These are phyloP conservation scores for Caradrina kadenii DNA, from an alignment of 2,888 invertebrate species.

Conservation along the genomic window DNA sequence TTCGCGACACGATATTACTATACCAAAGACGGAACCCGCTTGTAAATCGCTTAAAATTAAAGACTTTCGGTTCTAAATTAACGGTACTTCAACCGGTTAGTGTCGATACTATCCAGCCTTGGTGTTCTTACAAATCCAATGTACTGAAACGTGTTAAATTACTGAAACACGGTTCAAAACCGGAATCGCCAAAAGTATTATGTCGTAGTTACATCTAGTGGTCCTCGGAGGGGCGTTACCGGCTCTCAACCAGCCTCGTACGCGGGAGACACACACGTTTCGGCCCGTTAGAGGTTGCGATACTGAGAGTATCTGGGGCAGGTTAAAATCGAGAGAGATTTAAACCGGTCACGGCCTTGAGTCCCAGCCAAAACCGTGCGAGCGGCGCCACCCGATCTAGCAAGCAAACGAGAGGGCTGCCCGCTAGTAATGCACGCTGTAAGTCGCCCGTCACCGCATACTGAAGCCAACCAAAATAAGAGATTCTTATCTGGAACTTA, in stretches of 20 bases:
- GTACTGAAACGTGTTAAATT: constrained; percentile 45
- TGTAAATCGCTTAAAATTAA: constrained; percentile 53
- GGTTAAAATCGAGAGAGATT: constrained; percentile 46
- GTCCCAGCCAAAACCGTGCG: constrained; percentile 52
- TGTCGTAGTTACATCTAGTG: constrained; percentile 23
- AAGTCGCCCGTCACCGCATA: constrained; percentile 16
- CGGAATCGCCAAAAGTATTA: constrained; percentile 16
- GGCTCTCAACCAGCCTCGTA: constrained; percentile 32
- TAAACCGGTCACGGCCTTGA: constrained; percentile 65
- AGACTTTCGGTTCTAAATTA: constrained; percentile 47
- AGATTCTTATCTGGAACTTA: constrained; percentile 17
- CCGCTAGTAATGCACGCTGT: constrained; percentile 33
- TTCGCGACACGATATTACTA: constrained; percentile 62
- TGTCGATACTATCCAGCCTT: not conserved
- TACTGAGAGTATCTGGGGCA: constrained; percentile 51
- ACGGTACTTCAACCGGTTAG: constrained; percentile 31
- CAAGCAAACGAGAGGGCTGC: constrained; percentile 10
- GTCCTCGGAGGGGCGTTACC: constrained; percentile 9
- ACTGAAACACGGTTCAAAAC: constrained; percentile 14
- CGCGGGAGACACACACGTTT: not conserved
- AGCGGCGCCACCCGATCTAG: constrained; percentile 27
- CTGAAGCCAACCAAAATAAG: constrained; percentile 13
- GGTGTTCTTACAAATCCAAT: constrained; percentile 19
- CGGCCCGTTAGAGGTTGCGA: constrained; percentile 22
- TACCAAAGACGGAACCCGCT: constrained; percentile 47